A percentile compares a stretch with the other conserved stretches of the same genome.
Conservation (phyloP, 2,113 vertebrate genomes). For the Anguilla rostrata region DNA sequence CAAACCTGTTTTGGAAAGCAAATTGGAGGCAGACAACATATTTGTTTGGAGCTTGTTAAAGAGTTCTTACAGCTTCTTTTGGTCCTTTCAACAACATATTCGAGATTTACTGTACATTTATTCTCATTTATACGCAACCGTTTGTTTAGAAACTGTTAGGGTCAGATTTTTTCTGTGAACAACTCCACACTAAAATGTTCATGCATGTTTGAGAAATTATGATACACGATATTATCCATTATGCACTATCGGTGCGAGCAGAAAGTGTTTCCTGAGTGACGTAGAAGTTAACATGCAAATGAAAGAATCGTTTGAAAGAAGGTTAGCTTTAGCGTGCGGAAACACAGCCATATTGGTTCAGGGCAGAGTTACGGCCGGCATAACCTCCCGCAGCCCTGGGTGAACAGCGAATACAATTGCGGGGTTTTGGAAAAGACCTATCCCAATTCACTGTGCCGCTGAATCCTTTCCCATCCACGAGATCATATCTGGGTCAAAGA, state of each 20-base stretch:
- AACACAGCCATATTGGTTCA: neutral
- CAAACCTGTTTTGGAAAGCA: neutral
- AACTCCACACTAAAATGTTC: neutral
- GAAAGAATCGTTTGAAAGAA: neutral
- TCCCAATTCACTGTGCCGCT: conserved; percentile 58
- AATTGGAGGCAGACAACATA: neutral
- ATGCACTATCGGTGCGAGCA: neutral
- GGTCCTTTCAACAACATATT: neutral
- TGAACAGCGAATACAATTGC: conserved; percentile 42
- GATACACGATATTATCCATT: neutral
- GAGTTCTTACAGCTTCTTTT: neutral
- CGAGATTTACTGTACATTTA: no score
- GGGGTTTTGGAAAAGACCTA: conserved; percentile 47
- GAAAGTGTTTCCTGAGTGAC: neutral
- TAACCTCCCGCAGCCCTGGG: conserved; percentile 30
- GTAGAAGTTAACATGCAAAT: neutral
- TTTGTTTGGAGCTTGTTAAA: neutral
- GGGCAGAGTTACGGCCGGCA: conserved; percentile 14
- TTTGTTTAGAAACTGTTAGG: neutral
- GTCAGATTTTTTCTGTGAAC: no score
- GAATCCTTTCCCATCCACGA: conserved; percentile 70
- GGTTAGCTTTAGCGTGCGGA: neutral
- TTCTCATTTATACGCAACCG: no score
- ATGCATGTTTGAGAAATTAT: neutral
- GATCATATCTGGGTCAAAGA: conserved; percentile 85